A percentile compares a stretch with the other conserved stretches of the same genome.
Evolutionary conservation across 2,888 invertebrate species (phyloP).

Genomic region (Sinopyrophorus schimmeli): DNA sequence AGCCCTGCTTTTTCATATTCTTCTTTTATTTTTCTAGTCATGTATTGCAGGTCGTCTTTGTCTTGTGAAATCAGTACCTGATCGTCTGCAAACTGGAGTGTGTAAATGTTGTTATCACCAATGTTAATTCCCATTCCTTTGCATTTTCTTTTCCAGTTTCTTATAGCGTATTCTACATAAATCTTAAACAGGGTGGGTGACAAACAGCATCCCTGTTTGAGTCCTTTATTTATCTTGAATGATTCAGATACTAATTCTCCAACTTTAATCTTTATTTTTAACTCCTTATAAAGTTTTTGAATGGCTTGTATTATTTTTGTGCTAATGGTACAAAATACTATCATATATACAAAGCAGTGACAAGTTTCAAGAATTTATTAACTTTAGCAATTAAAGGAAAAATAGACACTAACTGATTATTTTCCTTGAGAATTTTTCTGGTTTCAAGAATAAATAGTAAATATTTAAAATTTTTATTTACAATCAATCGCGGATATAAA

Average conservation of each 20-base stretch:
- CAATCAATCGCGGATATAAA: no score
- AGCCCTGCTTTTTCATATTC: no score
- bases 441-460: no score
- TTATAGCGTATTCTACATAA: conserved; percentile 17
- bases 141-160: conserved; percentile 19
- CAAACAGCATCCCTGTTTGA: conserved; percentile 22
- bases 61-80: conserved; percentile 12
- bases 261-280: conserved; percentile 2
- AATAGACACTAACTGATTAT: no score
- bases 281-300: conserved; percentile 3
- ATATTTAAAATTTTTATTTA: no score
- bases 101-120: conserved; percentile 4
- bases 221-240: conserved; percentile 6
- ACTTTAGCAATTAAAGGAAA: no score
- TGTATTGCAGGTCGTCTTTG: no score
- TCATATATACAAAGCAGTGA: no score
- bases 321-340: no score
- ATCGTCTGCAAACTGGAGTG: conserved; percentile 15
- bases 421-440: no score
- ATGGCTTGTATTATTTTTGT: conserved; percentile 6
- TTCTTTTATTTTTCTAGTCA: no score
- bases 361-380: no score
- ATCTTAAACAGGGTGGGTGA: conserved; percentile 29
- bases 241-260: conserved; percentile 1
- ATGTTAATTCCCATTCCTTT: conserved; percentile 10